A percentile compares a stretch with the other conserved stretches of the same genome.
phyloP scores from a whole-genome alignment of 1,140 invertebrate genomes.

The Cotesia chilonis region DNA sequence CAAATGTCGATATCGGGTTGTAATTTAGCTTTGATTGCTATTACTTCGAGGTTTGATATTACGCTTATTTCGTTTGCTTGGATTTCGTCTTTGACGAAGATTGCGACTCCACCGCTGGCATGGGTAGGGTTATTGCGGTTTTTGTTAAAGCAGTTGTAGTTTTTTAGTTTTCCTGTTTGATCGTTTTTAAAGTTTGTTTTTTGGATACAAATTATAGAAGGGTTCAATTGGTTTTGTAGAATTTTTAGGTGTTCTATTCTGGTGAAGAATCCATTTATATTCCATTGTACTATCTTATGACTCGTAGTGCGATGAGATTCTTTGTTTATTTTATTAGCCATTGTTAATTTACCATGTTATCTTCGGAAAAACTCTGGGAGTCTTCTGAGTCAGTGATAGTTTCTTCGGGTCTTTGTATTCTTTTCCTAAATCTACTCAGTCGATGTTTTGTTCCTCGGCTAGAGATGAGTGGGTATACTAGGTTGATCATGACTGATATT shows the following conservation, averaged over 20 bases:
- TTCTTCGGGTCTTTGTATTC: slow-evolving; percentile 49
- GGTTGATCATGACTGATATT: too few species aligned
- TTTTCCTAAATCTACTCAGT: too few species aligned
- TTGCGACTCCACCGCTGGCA: slow-evolving; percentile 11
- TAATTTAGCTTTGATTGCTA: background rate
- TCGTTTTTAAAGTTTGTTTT: slow-evolving; percentile 15
- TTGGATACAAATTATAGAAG: background rate
- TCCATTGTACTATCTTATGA: slow-evolving; percentile 12
- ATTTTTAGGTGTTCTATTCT: background rate
- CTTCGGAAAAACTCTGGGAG: too few species aligned
- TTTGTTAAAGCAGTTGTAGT: background rate
- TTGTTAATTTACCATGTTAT: too few species aligned
- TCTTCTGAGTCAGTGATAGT: slow-evolving; percentile 40
- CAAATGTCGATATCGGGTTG: background rate
- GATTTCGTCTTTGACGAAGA: background rate
- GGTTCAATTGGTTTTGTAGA: background rate
- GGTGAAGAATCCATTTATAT: background rate
- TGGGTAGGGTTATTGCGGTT: background rate
- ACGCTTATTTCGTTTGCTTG: background rate
- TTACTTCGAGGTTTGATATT: slow-evolving; percentile 7
- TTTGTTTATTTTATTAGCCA: background rate
- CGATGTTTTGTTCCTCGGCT: too few species aligned
- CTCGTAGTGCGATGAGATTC: background rate
- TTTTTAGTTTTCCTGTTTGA: background rate
- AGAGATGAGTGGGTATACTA: too few species aligned